Conservation (phyloP, 2,888 invertebrate genomes). For the Cheilosia urbana region DNA sequence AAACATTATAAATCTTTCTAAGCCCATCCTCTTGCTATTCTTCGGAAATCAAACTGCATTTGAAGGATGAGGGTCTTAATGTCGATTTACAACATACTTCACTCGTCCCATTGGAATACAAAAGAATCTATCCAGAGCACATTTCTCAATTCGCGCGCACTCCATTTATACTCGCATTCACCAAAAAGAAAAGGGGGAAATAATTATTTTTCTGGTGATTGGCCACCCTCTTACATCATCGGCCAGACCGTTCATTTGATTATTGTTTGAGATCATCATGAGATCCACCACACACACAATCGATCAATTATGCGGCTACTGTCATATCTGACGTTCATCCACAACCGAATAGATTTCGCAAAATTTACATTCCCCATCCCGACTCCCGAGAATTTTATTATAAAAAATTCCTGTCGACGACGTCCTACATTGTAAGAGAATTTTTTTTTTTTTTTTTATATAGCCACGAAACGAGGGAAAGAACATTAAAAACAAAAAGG, state of each 20-base stretch:
- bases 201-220: conserved; percentile 70
- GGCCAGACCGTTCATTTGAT: conserved; percentile 39
- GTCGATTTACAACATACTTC: conserved; percentile 70
- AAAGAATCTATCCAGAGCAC: conserved; percentile 12
- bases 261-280: conserved; percentile 41
- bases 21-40: conserved; percentile 21
- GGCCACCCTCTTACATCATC: conserved; percentile 71
- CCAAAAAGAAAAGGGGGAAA: conserved; percentile 49
- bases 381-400: conserved; percentile 37
- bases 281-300: conserved; percentile 22
- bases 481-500: conserved; percentile 68
- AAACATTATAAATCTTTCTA: conserved; percentile 62
- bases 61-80: conserved; percentile 73
- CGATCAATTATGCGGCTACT: conserved; percentile 63
- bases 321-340: conserved; percentile 68
- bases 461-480: conserved; percentile 25
- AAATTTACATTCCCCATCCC: conserved; percentile 45
- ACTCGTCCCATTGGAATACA: conserved; percentile 41
- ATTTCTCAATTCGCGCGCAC: conserved; percentile 58
- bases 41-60: conserved; percentile 59
- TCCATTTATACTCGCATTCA: conserved; percentile 19
- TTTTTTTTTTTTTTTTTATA: conserved; percentile 38
- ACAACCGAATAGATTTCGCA: conserved; percentile 58
- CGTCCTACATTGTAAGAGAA: conserved; percentile 39
- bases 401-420: conserved; percentile 56